Evolutionary conservation across 2,888 invertebrate species (phyloP).

Genomic region (Hydrotaea cyrtoneurina): DNA sequence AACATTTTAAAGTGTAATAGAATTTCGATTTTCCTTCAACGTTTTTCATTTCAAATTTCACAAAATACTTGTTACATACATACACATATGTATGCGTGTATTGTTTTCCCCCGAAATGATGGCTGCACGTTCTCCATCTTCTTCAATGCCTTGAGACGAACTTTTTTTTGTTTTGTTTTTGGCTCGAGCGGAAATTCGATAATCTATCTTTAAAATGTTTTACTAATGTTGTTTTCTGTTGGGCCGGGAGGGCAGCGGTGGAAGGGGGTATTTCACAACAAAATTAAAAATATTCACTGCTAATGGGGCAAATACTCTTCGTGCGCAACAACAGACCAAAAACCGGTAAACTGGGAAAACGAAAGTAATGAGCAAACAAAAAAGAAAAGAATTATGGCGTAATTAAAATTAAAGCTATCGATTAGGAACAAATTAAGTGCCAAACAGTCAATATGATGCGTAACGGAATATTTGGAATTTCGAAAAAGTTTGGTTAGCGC

Average conservation of each 20-base stretch:
- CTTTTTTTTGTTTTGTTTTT: slow-evolving; percentile 38
- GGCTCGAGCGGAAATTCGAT: slow-evolving; percentile 29
- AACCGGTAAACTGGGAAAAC: neutral
- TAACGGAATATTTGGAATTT: neutral
- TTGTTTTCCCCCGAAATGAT: neutral
- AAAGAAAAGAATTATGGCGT: slow-evolving; percentile 36
- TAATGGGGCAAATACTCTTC: slow-evolving; percentile 42
- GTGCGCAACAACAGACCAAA: neutral
- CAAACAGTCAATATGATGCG: slow-evolving; percentile 14
- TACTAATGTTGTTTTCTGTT: slow-evolving; percentile 22
- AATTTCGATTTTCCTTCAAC: neutral
- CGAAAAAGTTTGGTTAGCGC: too few species aligned
- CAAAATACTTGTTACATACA: too few species aligned
- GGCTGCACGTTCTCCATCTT: neutral
- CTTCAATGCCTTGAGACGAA: neutral
- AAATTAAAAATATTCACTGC: slow-evolving; percentile 32
- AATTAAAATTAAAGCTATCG: slow-evolving; percentile 34
- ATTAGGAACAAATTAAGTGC: slow-evolving; percentile 28
- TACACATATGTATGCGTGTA: neutral
- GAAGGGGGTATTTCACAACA: neutral
- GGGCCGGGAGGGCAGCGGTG: neutral
- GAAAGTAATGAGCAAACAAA: neutral
- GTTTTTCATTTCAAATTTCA: neutral
- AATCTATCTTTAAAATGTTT: slow-evolving; percentile 42
- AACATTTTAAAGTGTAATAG: slow-evolving; percentile 1